Base-by-base conservation (phyloP, 2,888 invertebrate genomes). In the Tryphoninae sp. region DNA sequence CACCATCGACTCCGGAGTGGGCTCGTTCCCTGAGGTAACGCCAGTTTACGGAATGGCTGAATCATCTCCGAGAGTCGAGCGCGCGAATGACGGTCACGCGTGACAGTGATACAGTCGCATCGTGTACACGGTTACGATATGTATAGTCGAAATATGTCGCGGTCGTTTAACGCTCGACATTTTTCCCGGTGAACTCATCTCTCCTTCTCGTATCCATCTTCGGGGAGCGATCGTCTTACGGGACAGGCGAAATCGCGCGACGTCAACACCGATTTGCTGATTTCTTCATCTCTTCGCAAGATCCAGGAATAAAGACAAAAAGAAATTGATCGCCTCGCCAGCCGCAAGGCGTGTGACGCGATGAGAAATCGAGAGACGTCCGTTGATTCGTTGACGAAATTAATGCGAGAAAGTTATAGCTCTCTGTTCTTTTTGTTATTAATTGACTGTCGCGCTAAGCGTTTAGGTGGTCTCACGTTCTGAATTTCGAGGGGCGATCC, bases 201-300 rank as follows among this genome's bases (percentile, higher is more conserved):
- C 59, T 77, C 78, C 61, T 72, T 45, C 72, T 65, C 72, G 49
- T 67, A 65, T 72, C 59, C 45, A 65, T 65, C 65, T 64, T 78
- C 68, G 42, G 22, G 69, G 19, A 49, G 51, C 33, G 33, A 33
- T 55, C 64, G 45, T 45, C 45, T 64, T 62, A 55, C 64, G 62
- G 16, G 23, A 33, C 42, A 53, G 45, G 49, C 42, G 11, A 55
- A 69, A 77, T 71, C 69, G 69, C 55, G 77, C 71, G 69, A 69
- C 69, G 69, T 58, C 51, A 69, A 77, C 33, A 64, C 68, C 19
- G 16, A 67, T 75, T 62, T 16, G 55, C 69, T 64, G 71, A 71
- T 71, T 71, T 65, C 62, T 77, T 64, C 45, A 58, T 71, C 45
- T 23, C 59, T 61, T 45, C 19, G 40, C 26, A n/a, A 16, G 68